A percentile compares a stretch with the other conserved stretches of the same genome.
Evolutionary conservation across 2,888 invertebrate genomes (phyloP).

Genomic region (Galerucella pusilla): DNA sequence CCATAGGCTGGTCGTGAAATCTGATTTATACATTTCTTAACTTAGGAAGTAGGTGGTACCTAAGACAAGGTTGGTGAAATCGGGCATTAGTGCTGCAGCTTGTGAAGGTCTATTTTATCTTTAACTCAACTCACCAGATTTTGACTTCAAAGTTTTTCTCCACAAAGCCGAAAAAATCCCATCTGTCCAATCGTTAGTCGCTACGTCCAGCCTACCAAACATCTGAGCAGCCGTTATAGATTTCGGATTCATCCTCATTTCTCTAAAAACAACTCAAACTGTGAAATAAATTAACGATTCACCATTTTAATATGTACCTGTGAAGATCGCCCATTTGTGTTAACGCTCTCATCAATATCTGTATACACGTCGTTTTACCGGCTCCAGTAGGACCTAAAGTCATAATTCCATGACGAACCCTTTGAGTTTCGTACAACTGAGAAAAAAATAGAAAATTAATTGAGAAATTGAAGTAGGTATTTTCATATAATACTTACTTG

Average conservation of each 20-base stretch:
- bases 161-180: slow-evolving; percentile 97
- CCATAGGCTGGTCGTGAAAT: too few relatives aligned
- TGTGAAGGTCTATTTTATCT: neutral
- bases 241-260: slow-evolving; percentile 99
- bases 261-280: slow-evolving; percentile 59
- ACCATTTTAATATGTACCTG: slow-evolving; percentile 67
- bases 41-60: too few relatives aligned
- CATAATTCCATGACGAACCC: slow-evolving; percentile 97
- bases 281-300: neutral
- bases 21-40: too few relatives aligned
- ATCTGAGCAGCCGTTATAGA: slow-evolving; percentile 97
- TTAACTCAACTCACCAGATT: slow-evolving; percentile 69
- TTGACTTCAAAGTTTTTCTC: slow-evolving; percentile 92
- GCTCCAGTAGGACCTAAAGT: slow-evolving; percentile 94
- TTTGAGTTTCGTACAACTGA: slow-evolving; percentile 92
- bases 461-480: too few relatives aligned
- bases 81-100: too few relatives aligned
- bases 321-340: slow-evolving; percentile 87
- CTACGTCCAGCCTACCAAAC: slow-evolving; percentile 96
- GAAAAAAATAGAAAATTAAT: slow-evolving; percentile 31
- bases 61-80: too few relatives aligned
- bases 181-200: slow-evolving; percentile 99
- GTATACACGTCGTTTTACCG: slow-evolving; percentile 93
- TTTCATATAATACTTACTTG: slow-evolving; percentile 77
- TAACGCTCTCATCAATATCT: slow-evolving; percentile 89